A percentile compares a stretch with the other conserved stretches of the same genome.
phyloP scores from a whole-genome alignment of 1,140 invertebrate species.

The Drepana arcuata region DNA sequence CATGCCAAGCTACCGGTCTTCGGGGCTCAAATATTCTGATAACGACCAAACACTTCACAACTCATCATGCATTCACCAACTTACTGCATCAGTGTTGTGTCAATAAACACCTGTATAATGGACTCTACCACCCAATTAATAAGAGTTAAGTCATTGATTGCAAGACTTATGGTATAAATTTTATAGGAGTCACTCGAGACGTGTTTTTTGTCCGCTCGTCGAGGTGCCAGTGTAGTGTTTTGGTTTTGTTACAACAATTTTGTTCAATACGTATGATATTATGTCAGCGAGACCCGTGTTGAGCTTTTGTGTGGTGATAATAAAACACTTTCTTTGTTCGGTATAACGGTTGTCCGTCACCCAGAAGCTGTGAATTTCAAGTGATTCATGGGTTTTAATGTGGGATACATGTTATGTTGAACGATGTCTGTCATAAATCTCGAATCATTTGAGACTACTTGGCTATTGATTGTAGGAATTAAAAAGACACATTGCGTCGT shows the following conservation, averaged over 20 bases:
- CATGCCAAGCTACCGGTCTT: slow-evolving; percentile 47
- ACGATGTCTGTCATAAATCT: too few species aligned
- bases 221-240: slow-evolving; percentile 23
- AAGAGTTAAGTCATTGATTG: too few species aligned
- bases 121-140: slow-evolving; percentile 8
- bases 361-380: too few species aligned
- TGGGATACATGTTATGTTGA: too few species aligned
- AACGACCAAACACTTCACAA: slow-evolving; percentile 40
- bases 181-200: slow-evolving; percentile 53
- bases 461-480: too few species aligned
- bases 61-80: slow-evolving; percentile 29
- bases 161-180: too few species aligned
- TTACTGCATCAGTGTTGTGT: too few species aligned
- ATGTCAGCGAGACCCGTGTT: slow-evolving; percentile 45
- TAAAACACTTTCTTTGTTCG: slow-evolving; percentile 42
- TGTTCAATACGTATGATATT: slow-evolving; percentile 45
- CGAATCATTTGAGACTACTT: too few species aligned
- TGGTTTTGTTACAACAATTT: slow-evolving; percentile 36
- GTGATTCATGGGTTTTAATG: too few species aligned
- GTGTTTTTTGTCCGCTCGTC: slow-evolving; percentile 31
- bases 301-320: slow-evolving; percentile 33
- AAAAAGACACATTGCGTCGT: too few species aligned
- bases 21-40: slow-evolving; percentile 23
- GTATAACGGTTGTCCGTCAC: slow-evolving; percentile 39
- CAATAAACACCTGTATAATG: too few species aligned